These are phyloP conservation scores for Chydorus sphaericus DNA, from an alignment of 2,888 invertebrate species.

Conservation along the genomic window DNA sequence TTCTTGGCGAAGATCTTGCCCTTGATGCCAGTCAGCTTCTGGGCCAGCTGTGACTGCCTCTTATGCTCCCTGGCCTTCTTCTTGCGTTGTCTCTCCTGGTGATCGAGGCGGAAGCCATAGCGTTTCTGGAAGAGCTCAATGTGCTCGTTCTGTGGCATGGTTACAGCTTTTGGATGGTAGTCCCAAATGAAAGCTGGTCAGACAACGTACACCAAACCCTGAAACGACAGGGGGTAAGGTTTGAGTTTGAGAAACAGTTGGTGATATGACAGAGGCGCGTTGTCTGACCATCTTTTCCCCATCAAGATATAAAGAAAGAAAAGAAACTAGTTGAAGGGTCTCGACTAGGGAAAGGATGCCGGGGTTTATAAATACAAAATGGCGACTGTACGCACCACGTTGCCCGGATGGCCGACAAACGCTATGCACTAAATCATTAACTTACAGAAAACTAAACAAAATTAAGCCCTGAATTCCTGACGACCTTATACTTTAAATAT, in stretches of 20 bases:
- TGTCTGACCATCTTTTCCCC: slow-evolving; percentile 2
- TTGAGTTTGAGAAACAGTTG: not conserved
- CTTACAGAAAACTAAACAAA: not conserved
- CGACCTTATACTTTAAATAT: not conserved
- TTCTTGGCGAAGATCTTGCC: slow-evolving; percentile 96
- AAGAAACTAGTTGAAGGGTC: not conserved
- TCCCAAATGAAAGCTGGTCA: slow-evolving; percentile 1
- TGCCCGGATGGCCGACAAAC: slow-evolving; percentile 3
- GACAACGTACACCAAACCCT: slow-evolving; percentile 1
- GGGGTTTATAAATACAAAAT: not conserved
- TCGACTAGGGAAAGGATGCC: not conserved
- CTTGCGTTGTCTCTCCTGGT: slow-evolving; percentile 93
- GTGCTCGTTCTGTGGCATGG: slow-evolving; percentile 98
- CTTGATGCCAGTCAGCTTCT: slow-evolving; percentile 83
- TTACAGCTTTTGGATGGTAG: slow-evolving; percentile 19
- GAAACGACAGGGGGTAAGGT: slow-evolving; percentile 2
- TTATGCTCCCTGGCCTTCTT: slow-evolving; percentile 89
- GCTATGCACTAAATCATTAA: not conserved
- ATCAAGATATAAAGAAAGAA: not conserved
- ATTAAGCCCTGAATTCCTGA: not conserved
- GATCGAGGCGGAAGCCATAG: slow-evolving; percentile 88
- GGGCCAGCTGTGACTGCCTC: slow-evolving; percentile 76
- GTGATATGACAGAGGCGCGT: not conserved
- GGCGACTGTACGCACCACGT: not conserved
- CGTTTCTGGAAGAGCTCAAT: slow-evolving; percentile 95